Evolutionary conservation across 2,888 invertebrate species (phyloP), one percentile per base, ranked within the genome.

Genomic region (Villa cingulata): DNA sequence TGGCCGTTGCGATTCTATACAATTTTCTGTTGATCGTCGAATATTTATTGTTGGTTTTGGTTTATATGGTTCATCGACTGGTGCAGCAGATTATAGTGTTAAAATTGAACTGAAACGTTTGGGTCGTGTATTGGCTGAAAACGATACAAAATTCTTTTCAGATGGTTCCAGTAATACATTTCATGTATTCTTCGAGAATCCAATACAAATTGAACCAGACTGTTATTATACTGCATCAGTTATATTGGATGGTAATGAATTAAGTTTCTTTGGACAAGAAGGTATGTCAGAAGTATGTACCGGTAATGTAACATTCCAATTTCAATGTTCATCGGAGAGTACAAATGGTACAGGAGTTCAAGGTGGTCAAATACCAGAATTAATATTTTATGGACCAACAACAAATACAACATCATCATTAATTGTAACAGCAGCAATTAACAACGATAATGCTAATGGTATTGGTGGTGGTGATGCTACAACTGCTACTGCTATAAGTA

Each of bases 291-390:
- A 95, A 70, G 88, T 94, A 39, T 84, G 84, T 48, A 86, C 89
- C 66, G 91, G 91, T 5, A 86, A 85, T 62, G 92, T 95, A 48
- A 91, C 89, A 53, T 95, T 95, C 72, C 94, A 94, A 72, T 96
- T 95, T 71, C 94, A 95, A 70, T 94, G 94, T 70, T 94, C 92
- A 45, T 89, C 91, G 7, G 95, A 95, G 65, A 92, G 92, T 71
- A 96, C 95, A 47, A 96, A 96, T 61, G 95, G 95, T 42, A 96
- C 95, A 1, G 94, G 94, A 10, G 94, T 95, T 5, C 94, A 95
- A 70, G 95, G 95, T 41, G 95, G 95, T 38, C 95, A 96, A 70
- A 95, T 96, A 62, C 95, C 95, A 4, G 95, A 96, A 72, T 75
- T 95, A 51, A 91, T 95, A 60, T 95, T 94, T 68, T 95, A 94